phyloP scores from a whole-genome alignment of 1,140 invertebrate genomes.

The Capitella teleta region DNA sequence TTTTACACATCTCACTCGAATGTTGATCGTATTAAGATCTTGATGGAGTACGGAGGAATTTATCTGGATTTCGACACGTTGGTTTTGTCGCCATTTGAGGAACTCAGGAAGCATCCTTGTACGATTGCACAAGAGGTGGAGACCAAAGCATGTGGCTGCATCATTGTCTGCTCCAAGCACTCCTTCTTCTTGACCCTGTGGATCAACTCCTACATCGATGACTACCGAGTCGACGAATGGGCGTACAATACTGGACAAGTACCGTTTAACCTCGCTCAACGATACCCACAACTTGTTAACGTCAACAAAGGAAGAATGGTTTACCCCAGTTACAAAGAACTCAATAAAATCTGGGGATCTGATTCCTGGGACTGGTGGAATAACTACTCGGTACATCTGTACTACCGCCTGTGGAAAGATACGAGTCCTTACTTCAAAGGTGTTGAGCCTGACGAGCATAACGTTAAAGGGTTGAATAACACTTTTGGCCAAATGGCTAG shows the following conservation, averaged over 20 bases:
- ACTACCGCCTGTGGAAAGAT: slow-evolving; percentile 13
- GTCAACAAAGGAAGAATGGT: slow-evolving; percentile 7
- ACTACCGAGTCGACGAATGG: slow-evolving; percentile 13
- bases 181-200: slow-evolving; percentile 12
- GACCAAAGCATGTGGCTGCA: slow-evolving; percentile 12
- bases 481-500: slow-evolving; percentile 13
- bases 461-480: slow-evolving; percentile 13
- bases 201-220: slow-evolving; percentile 14
- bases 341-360: slow-evolving; percentile 13
- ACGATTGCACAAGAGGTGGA: slow-evolving; percentile 20
- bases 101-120: slow-evolving; percentile 37
- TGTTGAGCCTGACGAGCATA: slow-evolving; percentile 11
- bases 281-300: slow-evolving; percentile 12
- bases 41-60: slow-evolving; percentile 14
- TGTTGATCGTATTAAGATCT: slow-evolving; percentile 12
- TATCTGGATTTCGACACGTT: slow-evolving; percentile 14
- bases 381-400: slow-evolving; percentile 14
- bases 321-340: slow-evolving; percentile 12
- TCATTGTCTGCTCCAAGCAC: slow-evolving; percentile 12
- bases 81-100: slow-evolving; percentile 22
- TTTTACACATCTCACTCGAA: slow-evolving; percentile 14
- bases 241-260: slow-evolving; percentile 14
- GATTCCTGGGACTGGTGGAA: slow-evolving; percentile 7
- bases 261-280: slow-evolving; percentile 11
- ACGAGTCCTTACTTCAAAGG: slow-evolving; percentile 12